Conservation (phyloP, 2,113 vertebrate genomes). For the Zosterops japonicus region DNA sequence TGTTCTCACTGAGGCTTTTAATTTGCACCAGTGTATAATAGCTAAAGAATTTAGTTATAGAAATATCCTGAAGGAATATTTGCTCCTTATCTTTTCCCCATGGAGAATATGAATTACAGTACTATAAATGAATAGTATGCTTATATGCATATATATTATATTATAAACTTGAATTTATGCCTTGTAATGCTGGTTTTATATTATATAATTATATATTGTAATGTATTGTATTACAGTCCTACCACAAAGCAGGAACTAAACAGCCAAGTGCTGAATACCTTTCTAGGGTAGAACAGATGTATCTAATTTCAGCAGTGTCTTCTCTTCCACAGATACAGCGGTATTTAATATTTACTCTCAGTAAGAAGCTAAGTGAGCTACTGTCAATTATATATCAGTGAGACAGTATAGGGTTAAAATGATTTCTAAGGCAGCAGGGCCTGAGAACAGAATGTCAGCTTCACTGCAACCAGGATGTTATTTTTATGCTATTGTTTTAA, state of each 20-base stretch:
- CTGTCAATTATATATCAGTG: neutral
- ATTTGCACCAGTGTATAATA: neutral
- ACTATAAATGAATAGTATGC: neutral
- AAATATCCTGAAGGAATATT: neutral
- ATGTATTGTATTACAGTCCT: neutral
- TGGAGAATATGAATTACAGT: neutral
- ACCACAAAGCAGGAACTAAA: neutral
- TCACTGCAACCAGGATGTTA: too few species aligned
- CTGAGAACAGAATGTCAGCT: too few species aligned
- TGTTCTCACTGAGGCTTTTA: neutral
- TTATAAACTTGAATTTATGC: neutral
- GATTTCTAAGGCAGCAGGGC: too few species aligned
- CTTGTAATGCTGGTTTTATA: neutral
- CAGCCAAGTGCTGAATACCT: neutral
- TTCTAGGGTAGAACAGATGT: neutral
- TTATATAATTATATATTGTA: neutral
- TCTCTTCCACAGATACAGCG: neutral
- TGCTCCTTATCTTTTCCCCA: neutral
- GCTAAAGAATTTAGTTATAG: neutral
- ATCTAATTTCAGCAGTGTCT: neutral
- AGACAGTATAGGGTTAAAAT: too few species aligned
- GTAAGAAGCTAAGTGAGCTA: neutral
- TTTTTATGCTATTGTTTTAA: too few species aligned
- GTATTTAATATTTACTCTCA: neutral
- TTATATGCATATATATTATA: too few species aligned